These are phyloP conservation scores for Philopedon plagiatum DNA, from an alignment of 2,888 invertebrate species.

Conservation along the genomic window DNA sequence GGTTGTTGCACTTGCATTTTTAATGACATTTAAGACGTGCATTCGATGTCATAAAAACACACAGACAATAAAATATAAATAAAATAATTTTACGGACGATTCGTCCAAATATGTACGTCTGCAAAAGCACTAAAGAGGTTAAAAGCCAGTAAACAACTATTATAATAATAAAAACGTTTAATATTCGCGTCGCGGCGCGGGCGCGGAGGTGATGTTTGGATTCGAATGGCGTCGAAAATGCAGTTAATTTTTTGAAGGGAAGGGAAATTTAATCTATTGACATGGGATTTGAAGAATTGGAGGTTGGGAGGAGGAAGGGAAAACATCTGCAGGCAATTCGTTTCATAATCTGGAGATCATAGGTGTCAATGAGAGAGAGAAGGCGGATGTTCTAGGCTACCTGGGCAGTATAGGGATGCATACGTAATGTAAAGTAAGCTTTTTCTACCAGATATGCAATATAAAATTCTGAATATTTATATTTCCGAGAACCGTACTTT, in stretches of 20 bases:
- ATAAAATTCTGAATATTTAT: too few species aligned
- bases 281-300: too few species aligned
- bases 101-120: slow-evolving; percentile 16
- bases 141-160: slow-evolving; percentile 20
- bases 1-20: slow-evolving; percentile 11
- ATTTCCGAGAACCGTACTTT: too few species aligned
- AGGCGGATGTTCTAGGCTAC: too few species aligned
- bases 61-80: not conserved
- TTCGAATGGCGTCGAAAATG: slow-evolving; percentile 2
- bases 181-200: slow-evolving; percentile 14
- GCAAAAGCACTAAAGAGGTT: slow-evolving; percentile 31
- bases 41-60: not conserved
- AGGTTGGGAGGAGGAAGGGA: too few species aligned
- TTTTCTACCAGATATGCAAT: too few species aligned
- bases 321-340: too few species aligned
- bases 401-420: too few species aligned
- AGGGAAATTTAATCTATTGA: too few species aligned
- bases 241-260: slow-evolving; percentile 7
- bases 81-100: slow-evolving; percentile 5
- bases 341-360: too few species aligned
- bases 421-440: too few species aligned
- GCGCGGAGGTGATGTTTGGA: slow-evolving; percentile 14
- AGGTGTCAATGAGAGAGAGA: too few species aligned
- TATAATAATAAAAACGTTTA: slow-evolving; percentile 21
- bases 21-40: not conserved